phyloP scores from a whole-genome alignment of 2,888 invertebrate genomes.

The Drosophila atripex region DNA sequence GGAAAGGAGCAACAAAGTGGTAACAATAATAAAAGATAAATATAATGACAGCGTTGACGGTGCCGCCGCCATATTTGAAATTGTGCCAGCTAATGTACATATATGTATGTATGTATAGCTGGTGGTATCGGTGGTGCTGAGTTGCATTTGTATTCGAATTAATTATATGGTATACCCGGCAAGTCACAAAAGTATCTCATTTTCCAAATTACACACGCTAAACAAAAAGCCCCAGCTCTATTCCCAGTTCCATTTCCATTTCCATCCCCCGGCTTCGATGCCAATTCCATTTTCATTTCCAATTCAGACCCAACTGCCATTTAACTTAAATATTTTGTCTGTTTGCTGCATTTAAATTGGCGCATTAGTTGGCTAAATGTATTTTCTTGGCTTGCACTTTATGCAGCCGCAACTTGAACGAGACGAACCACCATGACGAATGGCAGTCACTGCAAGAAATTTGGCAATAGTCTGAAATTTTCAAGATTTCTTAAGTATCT shows the following conservation, averaged over 20 bases:
- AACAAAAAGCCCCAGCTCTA: conserved; percentile 31
- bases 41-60: conserved; percentile 67
- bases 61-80: conserved; percentile 67
- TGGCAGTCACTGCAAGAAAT: conserved; percentile 48
- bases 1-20: conserved; percentile 43
- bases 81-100: conserved; percentile 58
- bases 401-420: conserved; percentile 48
- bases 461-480: background rate
- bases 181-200: conserved; percentile 76
- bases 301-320: conserved; percentile 64
- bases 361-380: conserved; percentile 75
- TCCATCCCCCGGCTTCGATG: conserved; percentile 40
- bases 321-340: conserved; percentile 72
- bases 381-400: conserved; percentile 51
- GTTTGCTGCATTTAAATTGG: conserved; percentile 73
- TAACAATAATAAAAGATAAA: conserved; percentile 59
- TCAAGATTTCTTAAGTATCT: background rate
- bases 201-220: conserved; percentile 67
- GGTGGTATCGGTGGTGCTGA: conserved; percentile 11
- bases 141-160: conserved; percentile 55
- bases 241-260: conserved; percentile 26
- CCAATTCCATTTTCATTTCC: conserved; percentile 53
- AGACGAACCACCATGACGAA: conserved; percentile 63
- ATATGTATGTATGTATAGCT: no score
- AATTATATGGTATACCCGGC: conserved; percentile 63